Evolutionary conservation across 2,888 invertebrate genomes (phyloP), one percentile per base, ranked within the genome.

Genomic region (Apodemia duryi): DNA sequence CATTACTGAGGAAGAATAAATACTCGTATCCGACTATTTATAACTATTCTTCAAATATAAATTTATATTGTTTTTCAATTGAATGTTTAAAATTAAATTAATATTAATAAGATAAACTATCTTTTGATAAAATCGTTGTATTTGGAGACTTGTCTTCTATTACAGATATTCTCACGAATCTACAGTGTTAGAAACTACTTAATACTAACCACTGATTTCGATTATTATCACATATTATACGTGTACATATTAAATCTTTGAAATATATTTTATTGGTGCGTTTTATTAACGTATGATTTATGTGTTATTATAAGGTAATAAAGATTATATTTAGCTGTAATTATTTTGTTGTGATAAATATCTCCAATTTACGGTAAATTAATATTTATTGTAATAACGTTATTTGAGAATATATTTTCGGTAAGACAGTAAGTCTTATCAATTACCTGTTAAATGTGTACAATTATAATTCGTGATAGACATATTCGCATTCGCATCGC

Each of bases 21-120:
- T 52, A 52, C 52, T 28, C 28, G 52, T 28, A 29, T 52, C 9
- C 9, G 9, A 52, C 52, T 52, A 52, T 52, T 52, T 52, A 52
- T 52, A 28, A 21, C 28, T 28, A 52, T 52, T 28, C 28, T 32
- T 54, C 54, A 54, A 29, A 29, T 54, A 29, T 54, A 54, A 54
- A 54, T 54, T 54, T 28, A 54, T 29, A 54, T 54, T 54, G 54
- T 54, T 7, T 54, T 54, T 54, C 54, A 54, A 54, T 54, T 54
- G 54, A 54, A 54, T 54, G 28, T 54, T 54, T 54, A 54, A 54
- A 54, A 54, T 54, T 54, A 54, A 54, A 54, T 54, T 54, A 54
- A 54, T 54, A 29, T 29, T 54, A 54, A 54, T 11, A 54, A 29
- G 54, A 29, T 29, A 54, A 54, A 46, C 46, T 4, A 46, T 46